A percentile compares a stretch with the other conserved stretches of the same genome.
Evolutionary conservation across 2,888 invertebrate genomes (phyloP).

Genomic region (Sturmia bella): DNA sequence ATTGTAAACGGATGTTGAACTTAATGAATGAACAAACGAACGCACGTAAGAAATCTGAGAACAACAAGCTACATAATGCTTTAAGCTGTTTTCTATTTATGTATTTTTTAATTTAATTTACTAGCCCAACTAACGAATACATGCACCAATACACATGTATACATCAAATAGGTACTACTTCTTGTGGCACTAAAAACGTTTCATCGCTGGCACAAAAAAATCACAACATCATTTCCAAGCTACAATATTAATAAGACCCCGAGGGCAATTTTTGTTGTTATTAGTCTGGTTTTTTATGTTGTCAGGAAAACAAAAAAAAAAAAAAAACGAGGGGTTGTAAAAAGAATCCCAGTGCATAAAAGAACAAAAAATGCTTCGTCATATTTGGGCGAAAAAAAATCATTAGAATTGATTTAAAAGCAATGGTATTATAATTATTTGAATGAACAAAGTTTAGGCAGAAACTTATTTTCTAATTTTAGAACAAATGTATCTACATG

Average conservation of each 20-base stretch:
- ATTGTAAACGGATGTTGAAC: constrained; percentile 57
- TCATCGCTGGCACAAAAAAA: constrained; percentile 8
- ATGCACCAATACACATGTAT: constrained; percentile 21
- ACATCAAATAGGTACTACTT: constrained; percentile 4
- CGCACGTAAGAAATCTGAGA: constrained; percentile 14
- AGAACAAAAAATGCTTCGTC: not conserved
- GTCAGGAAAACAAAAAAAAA: not conserved
- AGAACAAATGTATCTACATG: no score
- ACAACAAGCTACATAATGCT: constrained; percentile 24
- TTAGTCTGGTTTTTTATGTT: constrained; percentile 19
- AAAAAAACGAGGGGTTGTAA: not conserved
- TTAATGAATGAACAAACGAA: constrained; percentile 44
- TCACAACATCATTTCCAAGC: constrained; percentile 14
- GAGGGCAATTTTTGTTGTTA: constrained; percentile 37
- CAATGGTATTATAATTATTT: no score
- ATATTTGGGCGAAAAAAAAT: not conserved
- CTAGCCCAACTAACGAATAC: constrained; percentile 30
- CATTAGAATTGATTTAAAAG: no score
- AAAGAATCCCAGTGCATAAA: not conserved
- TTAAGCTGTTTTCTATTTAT: constrained; percentile 30
- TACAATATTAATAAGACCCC: constrained; percentile 57
- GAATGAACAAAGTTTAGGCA: no score
- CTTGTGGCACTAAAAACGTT: constrained; percentile 7
- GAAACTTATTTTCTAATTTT: no score
- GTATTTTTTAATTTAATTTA: constrained; percentile 61